These are phyloP conservation scores for Lineus longissimus DNA, from an alignment of 1,140 invertebrate genomes.

Conservation along the genomic window DNA sequence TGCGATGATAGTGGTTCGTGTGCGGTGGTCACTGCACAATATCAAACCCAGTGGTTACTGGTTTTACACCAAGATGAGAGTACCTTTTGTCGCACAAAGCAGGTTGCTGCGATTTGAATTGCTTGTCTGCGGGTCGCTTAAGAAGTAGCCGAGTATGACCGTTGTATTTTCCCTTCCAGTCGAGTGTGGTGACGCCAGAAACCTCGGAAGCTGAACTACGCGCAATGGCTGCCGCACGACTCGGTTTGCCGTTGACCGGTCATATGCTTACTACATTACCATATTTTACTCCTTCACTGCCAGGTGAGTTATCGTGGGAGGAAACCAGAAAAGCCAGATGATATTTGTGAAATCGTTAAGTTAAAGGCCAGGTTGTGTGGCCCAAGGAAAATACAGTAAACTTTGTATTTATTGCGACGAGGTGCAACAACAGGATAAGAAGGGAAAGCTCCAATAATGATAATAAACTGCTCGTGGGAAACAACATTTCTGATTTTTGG, in stretches of 20 bases:
- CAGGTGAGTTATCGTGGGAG: slow-evolving; percentile 52
- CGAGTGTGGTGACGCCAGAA: neutral
- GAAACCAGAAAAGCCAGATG: neutral
- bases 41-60: too few species aligned
- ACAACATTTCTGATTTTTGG: too few species aligned
- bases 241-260: slow-evolving; percentile 69
- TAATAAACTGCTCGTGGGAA: too few species aligned
- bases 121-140: too few species aligned
- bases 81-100: too few species aligned
- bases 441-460: too few species aligned
- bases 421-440: neutral
- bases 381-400: neutral
- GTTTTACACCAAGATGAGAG: too few species aligned
- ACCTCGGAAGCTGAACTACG: slow-evolving; percentile 75
- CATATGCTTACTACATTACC: slow-evolving; percentile 70
- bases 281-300: slow-evolving; percentile 69
- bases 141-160: too few species aligned
- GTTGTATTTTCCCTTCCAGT: neutral
- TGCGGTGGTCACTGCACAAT: too few species aligned
- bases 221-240: slow-evolving; percentile 67
- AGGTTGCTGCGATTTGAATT: too few species aligned
- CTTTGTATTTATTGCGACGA: neutral
- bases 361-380: neutral
- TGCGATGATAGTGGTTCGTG: too few species aligned
- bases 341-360: neutral